Conservation (phyloP, 2,797 vertebrate genomes). For the Capromys pilorides region DNA sequence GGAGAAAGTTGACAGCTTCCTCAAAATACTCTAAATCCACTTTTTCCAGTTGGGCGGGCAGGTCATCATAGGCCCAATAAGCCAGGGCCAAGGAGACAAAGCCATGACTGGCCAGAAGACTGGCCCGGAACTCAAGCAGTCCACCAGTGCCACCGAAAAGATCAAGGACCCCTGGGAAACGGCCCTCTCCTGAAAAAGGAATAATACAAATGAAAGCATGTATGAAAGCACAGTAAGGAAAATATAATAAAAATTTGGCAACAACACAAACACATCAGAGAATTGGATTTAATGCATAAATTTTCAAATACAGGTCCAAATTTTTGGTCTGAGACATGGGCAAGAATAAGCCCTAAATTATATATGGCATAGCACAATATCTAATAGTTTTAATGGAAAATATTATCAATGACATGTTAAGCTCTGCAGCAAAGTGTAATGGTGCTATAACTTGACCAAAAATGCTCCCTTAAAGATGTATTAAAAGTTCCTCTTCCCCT, state of each 20-base stretch:
- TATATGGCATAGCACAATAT: not conserved
- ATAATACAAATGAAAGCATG: not conserved
- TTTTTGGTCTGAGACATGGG: not conserved
- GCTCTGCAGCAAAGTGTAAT: not conserved
- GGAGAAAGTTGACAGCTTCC: slow-evolving; percentile 76
- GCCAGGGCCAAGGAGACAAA: slow-evolving; percentile 75
- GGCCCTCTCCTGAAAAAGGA: slow-evolving; percentile 66
- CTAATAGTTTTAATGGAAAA: not conserved
- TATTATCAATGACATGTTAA: not conserved
- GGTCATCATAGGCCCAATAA: slow-evolving; percentile 71
- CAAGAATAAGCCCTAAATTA: not conserved
- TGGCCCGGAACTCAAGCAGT: slow-evolving; percentile 70
- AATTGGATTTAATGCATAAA: not conserved
- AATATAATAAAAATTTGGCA: not conserved
- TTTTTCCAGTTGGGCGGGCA: not conserved
- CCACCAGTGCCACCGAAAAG: slow-evolving; percentile 71
- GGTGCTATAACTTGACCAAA: no score
- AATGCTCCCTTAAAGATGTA: not conserved
- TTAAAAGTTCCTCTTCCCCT: not conserved
- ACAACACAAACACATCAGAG: not conserved
- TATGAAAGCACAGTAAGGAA: not conserved
- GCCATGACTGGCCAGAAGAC: slow-evolving; percentile 78
- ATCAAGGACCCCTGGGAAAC: slow-evolving; percentile 77
- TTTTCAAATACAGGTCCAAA: slow-evolving; percentile 8
- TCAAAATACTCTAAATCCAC: slow-evolving; percentile 81